Base-by-base conservation (phyloP, 2,888 invertebrate species). In the Cryptops parisi region DNA sequence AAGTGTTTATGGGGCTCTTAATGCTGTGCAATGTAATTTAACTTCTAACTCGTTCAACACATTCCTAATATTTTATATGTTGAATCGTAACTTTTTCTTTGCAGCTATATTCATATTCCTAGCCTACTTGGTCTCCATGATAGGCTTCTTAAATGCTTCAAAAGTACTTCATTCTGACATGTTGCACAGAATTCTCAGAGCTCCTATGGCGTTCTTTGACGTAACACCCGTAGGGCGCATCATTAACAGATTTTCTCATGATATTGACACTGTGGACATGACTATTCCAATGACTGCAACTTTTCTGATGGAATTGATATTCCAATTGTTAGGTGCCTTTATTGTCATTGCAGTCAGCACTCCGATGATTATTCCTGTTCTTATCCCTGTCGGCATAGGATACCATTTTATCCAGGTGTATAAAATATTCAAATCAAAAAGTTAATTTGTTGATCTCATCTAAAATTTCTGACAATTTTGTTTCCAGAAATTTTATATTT, bases 1-100 rank as follows among this genome's bases (percentile, higher is more conserved):
- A 55, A 85, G 87, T 50, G 84, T 89, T n/a, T 91, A 90, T 68
- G 90, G 86, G 57, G 86, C 80, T 21, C 78, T 91, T 56, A 91
- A 90, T 58, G 71, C 83, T 59, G 87, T 84, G 55, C 90, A 91
- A 81, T 38, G 54, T 55, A 19, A 27, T 3, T 49, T 49, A 21
- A 40, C 40, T 9, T 39, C 39, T 9, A 23, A 2, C 1, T 38
- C 39, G 3, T n/a, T n/a, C n/a, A n/a, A n/a, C n/a, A n/a, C n/a
- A n/a, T n/a, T n/a, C n/a, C n/a, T n/a, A n/a, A n/a, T n/a, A n/a
- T n/a, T n/a, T n/a, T n/a, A n/a, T n/a, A n/a, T n/a, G n/a, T n/a
- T n/a, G n/a, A n/a, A n/a, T n/a, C n/a, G n/a, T n/a, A n/a, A n/a
- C n/a, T n/a, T n/a, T 33, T 33, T 33, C 33, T 33, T 15, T 15